phyloP scores from a whole-genome alignment of 2,797 vertebrate species.

The Rallus crepitans region DNA sequence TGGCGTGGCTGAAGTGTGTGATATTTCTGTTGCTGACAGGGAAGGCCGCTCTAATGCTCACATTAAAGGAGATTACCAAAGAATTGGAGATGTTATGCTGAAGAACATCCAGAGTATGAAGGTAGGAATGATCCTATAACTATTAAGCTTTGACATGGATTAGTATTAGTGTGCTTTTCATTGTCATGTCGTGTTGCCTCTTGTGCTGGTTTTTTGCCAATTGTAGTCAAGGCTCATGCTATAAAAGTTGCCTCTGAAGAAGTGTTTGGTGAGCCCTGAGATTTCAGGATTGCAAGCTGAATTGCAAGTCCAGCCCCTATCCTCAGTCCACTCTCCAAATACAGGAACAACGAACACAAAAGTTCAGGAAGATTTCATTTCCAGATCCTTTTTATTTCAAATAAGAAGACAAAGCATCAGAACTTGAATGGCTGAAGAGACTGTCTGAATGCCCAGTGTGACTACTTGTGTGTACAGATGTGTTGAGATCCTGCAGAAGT shows the following conservation, averaged over 20 bases:
- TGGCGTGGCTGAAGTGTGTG: conserved; percentile 35
- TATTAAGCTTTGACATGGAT: not conserved
- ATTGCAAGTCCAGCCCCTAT: not conserved
- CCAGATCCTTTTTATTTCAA: not conserved
- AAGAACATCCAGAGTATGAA: conserved; percentile 94
- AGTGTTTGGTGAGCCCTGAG: not conserved
- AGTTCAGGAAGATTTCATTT: not conserved
- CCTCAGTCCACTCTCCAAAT: not conserved
- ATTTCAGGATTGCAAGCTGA: not conserved
- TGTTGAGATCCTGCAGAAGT: not conserved
- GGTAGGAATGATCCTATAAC: conserved; percentile 77
- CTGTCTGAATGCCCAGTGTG: not conserved
- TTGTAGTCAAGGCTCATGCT: not conserved
- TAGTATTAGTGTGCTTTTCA: not conserved
- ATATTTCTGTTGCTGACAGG: conserved; percentile 79
- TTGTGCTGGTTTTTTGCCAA: not conserved
- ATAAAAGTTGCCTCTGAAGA: not conserved
- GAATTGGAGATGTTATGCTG: conserved; percentile 94
- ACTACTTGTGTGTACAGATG: not conserved
- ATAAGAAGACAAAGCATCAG: not conserved
- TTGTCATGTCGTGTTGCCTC: not conserved
- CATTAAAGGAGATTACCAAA: conserved; percentile 94
- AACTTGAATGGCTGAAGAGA: not conserved
- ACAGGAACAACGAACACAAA: not conserved
- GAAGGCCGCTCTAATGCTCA: conserved; percentile 95